Evolutionary conservation across 2,113 vertebrate species (phyloP).

Genomic region (Mormyrus iriodes): DNA sequence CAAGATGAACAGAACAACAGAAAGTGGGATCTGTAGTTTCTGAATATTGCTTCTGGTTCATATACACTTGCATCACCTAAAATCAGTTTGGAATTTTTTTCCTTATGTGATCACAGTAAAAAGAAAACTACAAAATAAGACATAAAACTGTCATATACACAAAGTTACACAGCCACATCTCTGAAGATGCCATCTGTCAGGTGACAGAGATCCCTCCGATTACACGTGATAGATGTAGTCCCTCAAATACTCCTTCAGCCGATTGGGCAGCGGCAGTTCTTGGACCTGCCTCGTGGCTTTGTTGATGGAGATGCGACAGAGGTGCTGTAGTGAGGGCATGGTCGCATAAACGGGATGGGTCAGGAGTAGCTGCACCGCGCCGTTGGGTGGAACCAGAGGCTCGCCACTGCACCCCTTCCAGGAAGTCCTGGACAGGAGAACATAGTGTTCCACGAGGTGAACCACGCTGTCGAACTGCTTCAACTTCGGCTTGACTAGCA

Average conservation of each 20-base stretch:
- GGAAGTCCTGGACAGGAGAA: conserved; percentile 73
- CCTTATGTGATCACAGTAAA: conserved; percentile 36
- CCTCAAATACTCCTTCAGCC: conserved; percentile 86
- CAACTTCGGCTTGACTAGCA: conserved; percentile 83
- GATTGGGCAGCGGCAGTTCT: conserved; percentile 81
- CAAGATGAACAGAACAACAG: neutral
- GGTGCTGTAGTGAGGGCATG: conserved; percentile 78
- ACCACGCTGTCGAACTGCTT: conserved; percentile 93
- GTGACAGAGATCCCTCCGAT: conserved; percentile 15
- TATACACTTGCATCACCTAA: conserved; percentile 15
- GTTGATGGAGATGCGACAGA: conserved; percentile 85
- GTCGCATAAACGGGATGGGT: conserved; percentile 78
- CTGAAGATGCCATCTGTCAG: conserved; percentile 17
- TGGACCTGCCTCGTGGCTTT: conserved; percentile 68
- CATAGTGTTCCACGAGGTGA: conserved; percentile 89
- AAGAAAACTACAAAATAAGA: conserved; percentile 24
- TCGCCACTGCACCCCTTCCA: conserved; percentile 38
- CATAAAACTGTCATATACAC: conserved; percentile 20
- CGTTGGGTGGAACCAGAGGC: conserved; percentile 64
- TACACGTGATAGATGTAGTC: conserved; percentile 89
- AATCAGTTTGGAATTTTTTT: conserved; percentile 18
- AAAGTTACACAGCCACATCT: conserved; percentile 23
- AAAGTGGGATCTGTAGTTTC: neutral
- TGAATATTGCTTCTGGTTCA: conserved; percentile 26
- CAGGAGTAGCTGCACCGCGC: conserved; percentile 87